A percentile compares a stretch with the other conserved stretches of the same genome.
Evolutionary conservation across 2,888 invertebrate species (phyloP).

Genomic region (Aphrophora alni): DNA sequence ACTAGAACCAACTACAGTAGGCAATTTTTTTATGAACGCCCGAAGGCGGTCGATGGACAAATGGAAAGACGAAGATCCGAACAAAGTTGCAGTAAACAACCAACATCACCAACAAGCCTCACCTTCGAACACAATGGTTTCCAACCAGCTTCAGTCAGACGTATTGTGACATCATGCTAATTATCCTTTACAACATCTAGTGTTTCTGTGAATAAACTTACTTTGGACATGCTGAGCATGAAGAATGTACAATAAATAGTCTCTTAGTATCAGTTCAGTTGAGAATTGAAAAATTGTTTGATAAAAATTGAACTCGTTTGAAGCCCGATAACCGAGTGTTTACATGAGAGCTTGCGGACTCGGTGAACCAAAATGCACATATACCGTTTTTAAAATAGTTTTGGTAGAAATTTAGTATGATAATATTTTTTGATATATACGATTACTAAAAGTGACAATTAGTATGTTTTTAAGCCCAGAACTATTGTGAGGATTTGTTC

Average conservation of each 20-base stretch:
- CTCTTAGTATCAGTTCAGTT: background rate
- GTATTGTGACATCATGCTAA: conserved; percentile 50
- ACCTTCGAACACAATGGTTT: conserved; percentile 42
- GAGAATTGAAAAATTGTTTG: conserved; percentile 18
- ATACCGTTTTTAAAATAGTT: conserved; percentile 33
- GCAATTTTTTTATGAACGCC: conserved; percentile 99
- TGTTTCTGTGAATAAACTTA: conserved; percentile 47
- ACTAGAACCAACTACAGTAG: conserved; percentile 96
- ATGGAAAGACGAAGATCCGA: conserved; percentile 94
- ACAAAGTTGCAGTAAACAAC: conserved; percentile 59
- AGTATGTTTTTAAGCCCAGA: background rate
- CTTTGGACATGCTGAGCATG: background rate
- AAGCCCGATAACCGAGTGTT: background rate
- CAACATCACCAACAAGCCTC: conserved; percentile 56
- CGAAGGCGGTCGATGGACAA: conserved; percentile 96
- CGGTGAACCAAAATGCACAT: background rate
- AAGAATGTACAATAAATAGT: conserved; percentile 12
- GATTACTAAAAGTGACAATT: conserved; percentile 12
- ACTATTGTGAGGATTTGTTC: background rate
- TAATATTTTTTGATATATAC: conserved; percentile 39
- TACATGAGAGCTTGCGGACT: background rate
- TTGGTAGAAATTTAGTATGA: conserved; percentile 37
- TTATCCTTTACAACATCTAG: conserved; percentile 49
- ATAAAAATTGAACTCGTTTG: background rate
- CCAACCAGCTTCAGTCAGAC: conserved; percentile 44